Conservation (phyloP, 2,888 invertebrate species). For the Petrophora chlorosata region DNA sequence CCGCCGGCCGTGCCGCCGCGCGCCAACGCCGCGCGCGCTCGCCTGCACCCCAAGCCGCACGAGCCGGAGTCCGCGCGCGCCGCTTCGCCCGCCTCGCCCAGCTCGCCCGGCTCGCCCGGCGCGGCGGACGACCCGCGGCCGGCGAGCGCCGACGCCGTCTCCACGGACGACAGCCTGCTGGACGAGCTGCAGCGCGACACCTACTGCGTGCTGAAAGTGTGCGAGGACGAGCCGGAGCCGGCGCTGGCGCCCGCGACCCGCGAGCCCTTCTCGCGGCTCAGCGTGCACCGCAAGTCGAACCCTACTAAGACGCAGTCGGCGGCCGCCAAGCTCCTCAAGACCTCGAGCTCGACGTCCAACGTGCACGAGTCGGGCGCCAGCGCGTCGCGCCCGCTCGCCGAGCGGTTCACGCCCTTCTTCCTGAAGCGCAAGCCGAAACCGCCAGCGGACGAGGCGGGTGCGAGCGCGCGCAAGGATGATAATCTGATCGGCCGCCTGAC, state of each 20-base stretch:
- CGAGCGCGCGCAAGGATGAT: slow-evolving; percentile 60
- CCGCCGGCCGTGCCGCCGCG: slow-evolving; percentile 47
- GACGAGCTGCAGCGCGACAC: slow-evolving; percentile 73
- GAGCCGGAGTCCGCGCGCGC: slow-evolving; percentile 40
- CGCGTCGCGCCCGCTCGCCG: slow-evolving; percentile 66
- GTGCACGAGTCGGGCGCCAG: slow-evolving; percentile 68
- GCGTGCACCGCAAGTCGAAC: slow-evolving; percentile 75
- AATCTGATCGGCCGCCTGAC: slow-evolving; percentile 74
- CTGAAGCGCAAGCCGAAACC: slow-evolving; percentile 73
- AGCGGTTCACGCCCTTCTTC: slow-evolving; percentile 76
- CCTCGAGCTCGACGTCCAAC: slow-evolving; percentile 75
- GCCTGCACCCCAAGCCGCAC: slow-evolving; percentile 48
- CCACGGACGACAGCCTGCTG: slow-evolving; percentile 73
- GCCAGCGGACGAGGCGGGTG: slow-evolving; percentile 47
- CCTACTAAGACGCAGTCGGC: slow-evolving; percentile 64
- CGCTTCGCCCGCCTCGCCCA: slow-evolving; percentile 27
- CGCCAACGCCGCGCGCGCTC: slow-evolving; percentile 45
- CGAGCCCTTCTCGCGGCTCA: slow-evolving; percentile 69
- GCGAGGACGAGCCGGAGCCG: slow-evolving; percentile 62
- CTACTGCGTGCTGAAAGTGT: slow-evolving; percentile 71
- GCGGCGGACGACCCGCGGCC: slow-evolving; percentile 73
- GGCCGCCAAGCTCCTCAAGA: slow-evolving; percentile 60
- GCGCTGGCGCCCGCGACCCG: slow-evolving; percentile 39
- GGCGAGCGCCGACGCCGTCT: slow-evolving; percentile 56
- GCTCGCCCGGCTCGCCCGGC: slow-evolving; percentile 29